phyloP scores from a whole-genome alignment of 2,888 invertebrate genomes.

The Heliconius hortense region DNA sequence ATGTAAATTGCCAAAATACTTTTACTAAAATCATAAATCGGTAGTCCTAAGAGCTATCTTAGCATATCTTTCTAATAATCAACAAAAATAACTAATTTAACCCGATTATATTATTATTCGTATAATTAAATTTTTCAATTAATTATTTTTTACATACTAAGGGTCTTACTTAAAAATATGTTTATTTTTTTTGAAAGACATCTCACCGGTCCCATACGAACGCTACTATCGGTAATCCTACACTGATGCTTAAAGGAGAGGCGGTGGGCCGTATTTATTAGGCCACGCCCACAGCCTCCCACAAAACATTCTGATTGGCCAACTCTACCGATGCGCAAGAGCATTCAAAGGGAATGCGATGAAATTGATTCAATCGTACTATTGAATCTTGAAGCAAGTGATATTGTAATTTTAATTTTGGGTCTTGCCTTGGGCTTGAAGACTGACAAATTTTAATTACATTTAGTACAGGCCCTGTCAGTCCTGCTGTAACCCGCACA shows the following conservation, averaged over 20 bases:
- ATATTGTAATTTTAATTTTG: constrained; percentile 23
- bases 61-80: neutral
- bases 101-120: neutral
- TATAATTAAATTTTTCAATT: neutral
- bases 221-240: constrained; percentile 52
- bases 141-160: neutral
- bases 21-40: neutral
- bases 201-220: constrained; percentile 29
- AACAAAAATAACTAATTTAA: neutral
- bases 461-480: neutral
- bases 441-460: neutral
- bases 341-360: constrained; percentile 53
- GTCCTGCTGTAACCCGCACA: too few relatives aligned
- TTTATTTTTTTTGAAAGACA: constrained; percentile 8
- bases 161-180: constrained; percentile 3
- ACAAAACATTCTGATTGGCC: constrained; percentile 61
- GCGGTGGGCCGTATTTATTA: constrained; percentile 62
- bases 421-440: constrained; percentile 9
- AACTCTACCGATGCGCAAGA: constrained; percentile 56
- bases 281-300: constrained; percentile 57
- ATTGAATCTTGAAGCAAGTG: constrained; percentile 53
- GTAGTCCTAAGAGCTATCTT: neutral
- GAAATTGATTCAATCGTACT: constrained; percentile 68
- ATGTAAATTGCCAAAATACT: neutral
- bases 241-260: constrained; percentile 58